These are phyloP conservation scores for Epirrita christyi DNA, from an alignment of 2,888 invertebrate species.

Conservation along the genomic window DNA sequence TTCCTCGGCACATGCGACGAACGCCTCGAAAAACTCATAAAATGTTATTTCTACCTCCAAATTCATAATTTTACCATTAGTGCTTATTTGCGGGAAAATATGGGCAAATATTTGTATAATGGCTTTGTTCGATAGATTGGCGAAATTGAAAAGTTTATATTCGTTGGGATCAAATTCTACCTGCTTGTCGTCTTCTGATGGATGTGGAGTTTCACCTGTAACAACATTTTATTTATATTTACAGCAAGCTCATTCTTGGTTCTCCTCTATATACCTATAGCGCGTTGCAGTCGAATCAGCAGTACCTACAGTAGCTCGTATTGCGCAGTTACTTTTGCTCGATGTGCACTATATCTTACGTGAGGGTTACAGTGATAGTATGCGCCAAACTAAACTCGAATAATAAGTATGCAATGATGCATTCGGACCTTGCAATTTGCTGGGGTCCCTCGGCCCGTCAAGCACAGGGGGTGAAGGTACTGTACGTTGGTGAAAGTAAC, in stretches of 20 bases:
- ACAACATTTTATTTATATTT: conserved; percentile 6
- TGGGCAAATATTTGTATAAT: conserved; percentile 61
- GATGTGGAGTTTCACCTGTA: conserved; percentile 49
- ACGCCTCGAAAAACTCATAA: conserved; percentile 86
- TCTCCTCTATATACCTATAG: no score
- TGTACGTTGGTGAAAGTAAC: no score
- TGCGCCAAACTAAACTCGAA: no score
- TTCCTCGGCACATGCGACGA: conserved; percentile 72
- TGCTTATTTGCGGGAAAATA: conserved; percentile 78
- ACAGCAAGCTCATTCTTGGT: background rate
- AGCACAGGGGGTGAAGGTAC: no score
- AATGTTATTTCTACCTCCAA: conserved; percentile 83
- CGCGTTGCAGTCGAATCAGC: no score
- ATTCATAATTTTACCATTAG: conserved; percentile 64
- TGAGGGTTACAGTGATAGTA: no score
- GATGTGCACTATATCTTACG: no score
- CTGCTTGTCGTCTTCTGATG: conserved; percentile 29
- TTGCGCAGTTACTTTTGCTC: no score
- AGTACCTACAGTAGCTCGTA: no score
- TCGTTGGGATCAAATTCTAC: conserved; percentile 10
- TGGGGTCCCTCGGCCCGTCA: no score
- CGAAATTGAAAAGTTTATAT: conserved; percentile 63
- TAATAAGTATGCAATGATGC: no score
- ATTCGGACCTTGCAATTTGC: no score
- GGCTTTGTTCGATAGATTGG: conserved; percentile 62